phyloP scores from a whole-genome alignment of 2,113 vertebrate species.

The Saguinus imperator region DNA sequence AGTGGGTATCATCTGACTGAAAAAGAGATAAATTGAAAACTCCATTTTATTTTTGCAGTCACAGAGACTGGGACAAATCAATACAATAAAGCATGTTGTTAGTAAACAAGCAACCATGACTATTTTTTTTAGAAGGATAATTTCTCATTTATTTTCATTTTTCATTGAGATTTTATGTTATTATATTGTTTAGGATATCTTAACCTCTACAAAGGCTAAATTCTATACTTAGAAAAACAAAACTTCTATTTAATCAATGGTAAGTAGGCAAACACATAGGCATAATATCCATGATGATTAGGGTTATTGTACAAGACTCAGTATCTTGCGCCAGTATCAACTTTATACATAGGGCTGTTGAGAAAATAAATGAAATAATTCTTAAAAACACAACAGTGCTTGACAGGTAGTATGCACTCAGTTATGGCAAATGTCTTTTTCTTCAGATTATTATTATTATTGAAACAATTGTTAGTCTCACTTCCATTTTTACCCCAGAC shows the following conservation, averaged over 20 bases:
- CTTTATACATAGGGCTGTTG: background rate
- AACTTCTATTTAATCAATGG: background rate
- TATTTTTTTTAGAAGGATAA: background rate
- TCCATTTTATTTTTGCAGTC: background rate
- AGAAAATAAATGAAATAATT: background rate
- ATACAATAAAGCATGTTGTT: background rate
- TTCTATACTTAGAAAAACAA: background rate
- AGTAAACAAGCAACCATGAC: background rate
- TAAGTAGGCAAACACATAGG: background rate
- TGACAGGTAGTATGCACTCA: background rate
- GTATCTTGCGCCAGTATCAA: background rate
- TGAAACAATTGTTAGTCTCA: background rate
- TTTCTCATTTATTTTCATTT: conserved; percentile 40
- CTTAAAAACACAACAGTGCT: background rate
- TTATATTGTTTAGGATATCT: background rate
- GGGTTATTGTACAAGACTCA: background rate
- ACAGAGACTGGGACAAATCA: background rate
- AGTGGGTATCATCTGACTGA: background rate
- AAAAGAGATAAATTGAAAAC: background rate
- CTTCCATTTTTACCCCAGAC: background rate
- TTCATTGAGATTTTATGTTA: background rate
- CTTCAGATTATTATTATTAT: background rate
- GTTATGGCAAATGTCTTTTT: background rate
- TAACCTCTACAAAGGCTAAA: background rate
- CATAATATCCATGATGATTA: background rate